These are phyloP conservation scores for Pachyrhynchus sulphureomaculatus DNA, from an alignment of 1,140 invertebrate genomes.

Conservation along the genomic window DNA sequence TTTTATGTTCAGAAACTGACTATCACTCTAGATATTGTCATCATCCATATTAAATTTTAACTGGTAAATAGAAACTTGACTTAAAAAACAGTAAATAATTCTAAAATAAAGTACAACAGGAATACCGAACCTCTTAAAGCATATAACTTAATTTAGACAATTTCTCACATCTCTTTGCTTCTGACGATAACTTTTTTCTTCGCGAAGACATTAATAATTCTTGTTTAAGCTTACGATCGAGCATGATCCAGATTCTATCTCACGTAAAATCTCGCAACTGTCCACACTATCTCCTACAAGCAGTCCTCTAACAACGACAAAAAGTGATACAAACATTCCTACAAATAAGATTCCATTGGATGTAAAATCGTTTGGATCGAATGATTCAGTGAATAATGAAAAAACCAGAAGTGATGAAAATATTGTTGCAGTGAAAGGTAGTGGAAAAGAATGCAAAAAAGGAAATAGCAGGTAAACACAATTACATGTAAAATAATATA, in stretches of 20 bases:
- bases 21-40: too few relatives aligned
- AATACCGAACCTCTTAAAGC: too few relatives aligned
- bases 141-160: too few relatives aligned
- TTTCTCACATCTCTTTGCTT: too few relatives aligned
- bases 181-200: too few relatives aligned
- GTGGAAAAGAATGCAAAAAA: conserved; percentile 17
- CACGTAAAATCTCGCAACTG: conserved; percentile 44
- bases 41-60: too few relatives aligned
- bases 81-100: too few relatives aligned
- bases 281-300: conserved; percentile 47
- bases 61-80: too few relatives aligned
- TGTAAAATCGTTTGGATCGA: conserved; percentile 34
- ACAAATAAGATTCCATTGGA: conserved; percentile 36
- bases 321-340: conserved; percentile 51
- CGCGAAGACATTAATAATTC: too few relatives aligned
- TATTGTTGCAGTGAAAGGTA: conserved; percentile 8
- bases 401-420: conserved; percentile 7
- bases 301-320: conserved; percentile 43
- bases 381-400: conserved; percentile 34
- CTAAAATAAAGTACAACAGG: too few relatives aligned
- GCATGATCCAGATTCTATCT: conserved; percentile 78
- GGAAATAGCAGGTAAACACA: background rate
- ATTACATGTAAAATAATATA: conserved; percentile 19
- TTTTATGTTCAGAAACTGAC: too few relatives aligned
- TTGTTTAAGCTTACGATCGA: conserved; percentile 87